Base-by-base conservation (phyloP, 2,113 vertebrate genomes). In the Nyctereutes procyonoides region DNA sequence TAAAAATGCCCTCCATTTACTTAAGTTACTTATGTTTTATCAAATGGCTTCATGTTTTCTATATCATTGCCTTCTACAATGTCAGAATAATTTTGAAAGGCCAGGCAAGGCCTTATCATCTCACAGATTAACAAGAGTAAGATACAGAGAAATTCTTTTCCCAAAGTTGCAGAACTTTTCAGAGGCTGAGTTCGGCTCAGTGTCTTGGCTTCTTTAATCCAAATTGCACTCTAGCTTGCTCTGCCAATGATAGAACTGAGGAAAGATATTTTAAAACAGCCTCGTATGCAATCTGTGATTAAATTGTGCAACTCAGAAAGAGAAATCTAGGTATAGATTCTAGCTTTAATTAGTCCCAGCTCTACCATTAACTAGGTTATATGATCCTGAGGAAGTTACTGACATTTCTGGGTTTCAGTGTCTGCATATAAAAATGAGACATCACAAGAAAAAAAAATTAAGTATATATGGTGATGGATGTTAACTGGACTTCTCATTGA, bases 231-330 rank as follows among this genome's bases (percentile, higher is more conserved):
- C 82, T 82, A 65, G 28, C 53, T 88, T 55, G 58, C 80, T 96
- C 51, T 90, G 62, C 56, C 65, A 82, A 53, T 90, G 88, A 89
- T 1, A 91, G 81, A 96, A 88, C 28, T 7, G 63, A 89, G 67
- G 24, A 82, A 65, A 88, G 53, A 83, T 73, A 93, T 94, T 97
- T 97, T 97, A 73, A 96, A 95, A 89, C 51, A 77, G 77, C 22
- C 69, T 97, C 86, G 26, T 58, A 84, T 48, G 73, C 32, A 94
- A 86, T 96, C 89, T 92, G 85, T 71, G 67, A 97, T 96, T 73
- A 63, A 95, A 80, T 92, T 80, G 32, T 89, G 26, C 63, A 83
- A 82, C 30, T 81, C 20, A 79, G 60, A 83, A 53, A 85, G 56
- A 96, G 30, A 93, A 67, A 79, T 51, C 35, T 69, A 82, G 51